Base-by-base conservation (phyloP, 1,140 invertebrate genomes). In the Lordiphosa stackelbergi region DNA sequence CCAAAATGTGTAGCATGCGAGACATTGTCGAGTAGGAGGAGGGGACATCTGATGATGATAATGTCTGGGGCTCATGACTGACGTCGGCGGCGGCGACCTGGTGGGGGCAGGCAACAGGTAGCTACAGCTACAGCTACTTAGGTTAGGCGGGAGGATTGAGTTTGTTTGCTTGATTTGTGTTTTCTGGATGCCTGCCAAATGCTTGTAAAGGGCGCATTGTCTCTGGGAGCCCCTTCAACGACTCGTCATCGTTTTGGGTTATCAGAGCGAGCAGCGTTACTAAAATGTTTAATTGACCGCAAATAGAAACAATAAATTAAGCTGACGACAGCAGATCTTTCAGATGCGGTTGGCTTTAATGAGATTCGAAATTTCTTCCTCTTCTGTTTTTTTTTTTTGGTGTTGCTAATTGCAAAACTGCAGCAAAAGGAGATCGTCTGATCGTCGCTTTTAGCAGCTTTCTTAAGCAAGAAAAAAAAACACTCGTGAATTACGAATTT, bases 291-390 rank as follows among this genome's bases (percentile, higher is more conserved):
- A 73, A 73, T 73, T 73, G 69, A 63, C 69, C 69, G 69, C 69
- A 73, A 73, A 69, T 69, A 61, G 59, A 73, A 73, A 54, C 63
- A 46, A 73, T 73, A 73, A 73, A 73, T 73, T 68, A 72, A 69
- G 46, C 35, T 49, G 54, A 51, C 45, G 35, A 38, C 24, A 8
- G 37, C 49, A 40, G 36, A 34, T 48, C 28, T 49, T 31, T 19
- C 28, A 48, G 16, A 48, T 31, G 34, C 10, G 36, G 34, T 31
- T 51, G 40, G 43, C 31, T 52, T 66, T 37, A 53, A 16, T 9
- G 6, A 53, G 31, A 43, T 51, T 38, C 47, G 46, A 46, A 19
- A 19, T 40, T 61, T 34, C 40, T 12, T 5, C 31, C 43, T 35
- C 16, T 16, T 16, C 16, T 47, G 24, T 35, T 38, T 13, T 42